Percentiles rank a stretch among this genome's conserved stretches.
Evolutionary conservation across 2,888 invertebrate genomes (phyloP).

Genomic region (Parnassius mnemosyne): DNA sequence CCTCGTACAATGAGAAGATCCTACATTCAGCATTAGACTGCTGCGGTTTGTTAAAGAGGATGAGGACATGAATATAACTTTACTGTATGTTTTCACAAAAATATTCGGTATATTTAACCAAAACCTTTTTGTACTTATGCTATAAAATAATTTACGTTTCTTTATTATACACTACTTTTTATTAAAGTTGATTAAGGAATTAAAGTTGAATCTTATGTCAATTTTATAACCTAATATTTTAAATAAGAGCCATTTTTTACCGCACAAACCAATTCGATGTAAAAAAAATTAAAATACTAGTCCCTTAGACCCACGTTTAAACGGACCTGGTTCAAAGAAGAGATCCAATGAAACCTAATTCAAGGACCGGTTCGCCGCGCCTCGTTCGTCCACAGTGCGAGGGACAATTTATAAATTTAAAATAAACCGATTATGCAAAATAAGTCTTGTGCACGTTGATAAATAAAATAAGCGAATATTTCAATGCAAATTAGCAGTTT

Average conservation of each 20-base stretch:
- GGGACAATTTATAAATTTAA: constrained; percentile 53
- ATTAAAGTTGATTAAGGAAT: too few relatives aligned
- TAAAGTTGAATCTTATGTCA: too few relatives aligned
- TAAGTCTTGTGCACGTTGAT: constrained; percentile 44
- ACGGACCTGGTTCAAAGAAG: constrained; percentile 20
- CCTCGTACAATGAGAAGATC: too few relatives aligned
- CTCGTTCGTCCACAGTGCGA: constrained; percentile 37
- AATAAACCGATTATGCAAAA: constrained; percentile 67
- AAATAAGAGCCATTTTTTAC: neutral
- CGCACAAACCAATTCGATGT: neutral
- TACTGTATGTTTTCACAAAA: too few relatives aligned
- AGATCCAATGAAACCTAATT: constrained; percentile 42
- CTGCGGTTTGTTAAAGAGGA: too few relatives aligned
- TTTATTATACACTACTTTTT: too few relatives aligned
- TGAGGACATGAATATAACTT: too few relatives aligned
- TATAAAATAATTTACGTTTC: too few relatives aligned
- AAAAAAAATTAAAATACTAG: constrained; percentile 23
- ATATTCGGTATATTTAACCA: too few relatives aligned
- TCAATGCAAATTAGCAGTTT: constrained; percentile 34
- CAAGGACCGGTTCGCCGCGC: constrained; percentile 47
- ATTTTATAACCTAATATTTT: neutral
- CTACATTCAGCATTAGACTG: too few relatives aligned
- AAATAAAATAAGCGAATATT: constrained; percentile 40
- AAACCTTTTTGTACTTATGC: too few relatives aligned
- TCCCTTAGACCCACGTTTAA: constrained; percentile 24